Base-by-base conservation (phyloP, 2,888 invertebrate genomes). In the Oscheius sp. region DNA sequence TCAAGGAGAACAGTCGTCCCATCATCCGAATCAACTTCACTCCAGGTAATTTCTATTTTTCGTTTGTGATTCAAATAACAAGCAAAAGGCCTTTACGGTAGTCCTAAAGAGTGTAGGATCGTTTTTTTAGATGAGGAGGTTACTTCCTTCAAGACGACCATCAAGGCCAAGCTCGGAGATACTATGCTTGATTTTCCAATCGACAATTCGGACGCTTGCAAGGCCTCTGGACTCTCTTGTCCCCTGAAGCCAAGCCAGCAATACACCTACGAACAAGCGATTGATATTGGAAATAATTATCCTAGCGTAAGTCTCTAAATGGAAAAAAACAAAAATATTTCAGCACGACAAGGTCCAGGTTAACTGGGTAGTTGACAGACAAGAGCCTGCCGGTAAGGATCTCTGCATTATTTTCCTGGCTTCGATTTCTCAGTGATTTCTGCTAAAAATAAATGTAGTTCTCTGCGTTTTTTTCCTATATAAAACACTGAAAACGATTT, bases 391-490 rank as follows among this genome's bases (percentile, higher is more conserved):
- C 2, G 70, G 64, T 17, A 70, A 76, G 55, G 82, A 80, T 45
- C 69, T 76, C 31, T 82, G 82, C 72, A 73, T 82, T 61, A 75
- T 82, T 53, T 82, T 82, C 77, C 58, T 82, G 31, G 82, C 76
- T n/a, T 70, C 76, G 64, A 79, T 82, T 33, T 69, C 68, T 48
- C 72, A 70, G 17, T 72, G 68, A 74, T 12, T 37, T 10, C 4
- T 20, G 25, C 4, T 31, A 17, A 20, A 6, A 42, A 42, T 20
- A 17, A 20, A 8, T 42, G 3, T 12, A 17, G 4, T 42, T 4
- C n/a, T n/a, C n/a, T n/a, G n/a, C n/a, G n/a, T n/a, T n/a, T n/a
- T n/a, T n/a, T n/a, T n/a, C n/a, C n/a, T n/a, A n/a, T n/a, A n/a
- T n/a, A n/a, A n/a, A n/a, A n/a, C n/a, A n/a, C n/a, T n/a, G n/a